These are phyloP conservation scores for Lasioglossum morio DNA, from an alignment of 2,888 invertebrate species.

Conservation along the genomic window DNA sequence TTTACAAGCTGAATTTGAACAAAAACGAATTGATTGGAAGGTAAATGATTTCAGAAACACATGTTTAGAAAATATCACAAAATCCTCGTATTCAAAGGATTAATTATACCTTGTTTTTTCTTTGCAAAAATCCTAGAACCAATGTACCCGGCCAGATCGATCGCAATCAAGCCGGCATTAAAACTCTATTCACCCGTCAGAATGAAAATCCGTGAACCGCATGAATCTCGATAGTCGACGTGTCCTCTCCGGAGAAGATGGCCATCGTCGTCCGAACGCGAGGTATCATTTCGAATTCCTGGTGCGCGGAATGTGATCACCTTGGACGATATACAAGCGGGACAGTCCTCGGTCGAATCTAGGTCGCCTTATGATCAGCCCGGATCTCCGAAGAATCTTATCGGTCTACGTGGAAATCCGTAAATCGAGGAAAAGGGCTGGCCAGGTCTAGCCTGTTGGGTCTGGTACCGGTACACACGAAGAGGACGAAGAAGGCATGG, in stretches of 20 bases:
- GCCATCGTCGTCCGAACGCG: neutral
- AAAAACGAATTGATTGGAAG: neutral
- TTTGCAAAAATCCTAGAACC: neutral
- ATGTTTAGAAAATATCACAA: neutral
- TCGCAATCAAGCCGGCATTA: constrained; percentile 12
- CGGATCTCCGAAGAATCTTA: constrained; percentile 62
- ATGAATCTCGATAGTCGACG: constrained; percentile 13
- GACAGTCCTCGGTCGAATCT: constrained; percentile 56
- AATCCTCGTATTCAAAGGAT: neutral
- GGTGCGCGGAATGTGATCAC: constrained; percentile 49
- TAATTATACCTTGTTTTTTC: neutral
- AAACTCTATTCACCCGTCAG: neutral
- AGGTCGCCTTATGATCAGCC: constrained; percentile 65
- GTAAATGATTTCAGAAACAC: too few relatives aligned
- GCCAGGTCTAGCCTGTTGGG: neutral
- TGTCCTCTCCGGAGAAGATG: neutral
- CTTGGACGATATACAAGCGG: constrained; percentile 45
- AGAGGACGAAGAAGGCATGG: constrained; percentile 38
- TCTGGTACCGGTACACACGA: neutral
- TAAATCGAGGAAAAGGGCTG: constrained; percentile 26
- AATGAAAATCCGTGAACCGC: neutral
- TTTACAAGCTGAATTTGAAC: too few relatives aligned
- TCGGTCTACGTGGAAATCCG: constrained; percentile 62
- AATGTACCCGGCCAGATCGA: neutral
- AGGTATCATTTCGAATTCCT: constrained; percentile 65